Percentiles rank a stretch among this genome's conserved stretches.
Evolutionary conservation across 2,888 invertebrate genomes (phyloP).

Genomic region (Toxonevra muliebris): DNA sequence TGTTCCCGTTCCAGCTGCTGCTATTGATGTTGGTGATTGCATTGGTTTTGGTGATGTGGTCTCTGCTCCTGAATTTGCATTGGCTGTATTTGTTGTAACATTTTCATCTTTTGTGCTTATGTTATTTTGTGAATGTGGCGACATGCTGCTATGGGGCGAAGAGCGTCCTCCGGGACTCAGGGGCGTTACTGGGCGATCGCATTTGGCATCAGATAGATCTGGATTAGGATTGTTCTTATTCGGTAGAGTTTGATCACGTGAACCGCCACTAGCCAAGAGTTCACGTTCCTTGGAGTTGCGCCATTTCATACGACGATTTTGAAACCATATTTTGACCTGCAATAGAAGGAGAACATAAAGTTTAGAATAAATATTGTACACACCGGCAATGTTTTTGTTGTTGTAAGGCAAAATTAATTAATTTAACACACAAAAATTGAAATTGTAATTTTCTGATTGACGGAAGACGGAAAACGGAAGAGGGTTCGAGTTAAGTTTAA

Average conservation of each 20-base stretch:
- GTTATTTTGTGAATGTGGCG: constrained; percentile 42
- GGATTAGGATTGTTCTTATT: constrained; percentile 98
- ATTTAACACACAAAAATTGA: neutral
- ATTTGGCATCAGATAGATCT: constrained; percentile 89
- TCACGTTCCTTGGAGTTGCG: constrained; percentile 97
- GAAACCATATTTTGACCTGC: constrained; percentile 82
- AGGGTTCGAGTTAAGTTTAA: neutral
- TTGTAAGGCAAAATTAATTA: neutral
- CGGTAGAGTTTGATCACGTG: constrained; percentile 93
- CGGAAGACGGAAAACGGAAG: neutral
- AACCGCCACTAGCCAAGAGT: constrained; percentile 90
- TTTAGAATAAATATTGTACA: neutral
- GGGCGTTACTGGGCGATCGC: constrained; percentile 76
- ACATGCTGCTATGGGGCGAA: constrained; percentile 46
- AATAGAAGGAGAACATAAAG: constrained; percentile 37
- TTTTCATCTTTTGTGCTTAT: constrained; percentile 38
- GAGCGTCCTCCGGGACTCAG: constrained; percentile 58
- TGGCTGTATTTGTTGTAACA: constrained; percentile 14
- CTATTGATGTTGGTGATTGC: constrained; percentile 32
- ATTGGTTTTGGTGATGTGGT: constrained; percentile 30
- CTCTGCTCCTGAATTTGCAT: constrained; percentile 30
- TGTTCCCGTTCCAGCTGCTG: constrained; percentile 33
- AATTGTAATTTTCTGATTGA: neutral
- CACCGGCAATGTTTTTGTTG: neutral
- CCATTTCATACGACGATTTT: constrained; percentile 98